Conservation (phyloP, 1,140 invertebrate species). For the Epicauta chinensis region DNA sequence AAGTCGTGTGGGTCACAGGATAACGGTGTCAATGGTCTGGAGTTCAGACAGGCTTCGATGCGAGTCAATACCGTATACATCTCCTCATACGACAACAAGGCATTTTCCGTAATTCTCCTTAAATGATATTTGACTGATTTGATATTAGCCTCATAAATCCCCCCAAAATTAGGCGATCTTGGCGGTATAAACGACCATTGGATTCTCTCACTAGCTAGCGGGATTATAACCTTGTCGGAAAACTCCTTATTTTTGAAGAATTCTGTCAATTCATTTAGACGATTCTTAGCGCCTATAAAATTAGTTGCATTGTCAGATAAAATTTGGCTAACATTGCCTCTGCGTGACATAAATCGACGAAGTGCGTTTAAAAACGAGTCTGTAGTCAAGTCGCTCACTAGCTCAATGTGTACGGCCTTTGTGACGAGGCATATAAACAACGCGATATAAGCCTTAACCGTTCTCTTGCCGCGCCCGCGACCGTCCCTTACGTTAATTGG, state of each 20-base stretch:
- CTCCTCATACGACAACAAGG: constrained; percentile 18
- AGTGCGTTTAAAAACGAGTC: background rate
- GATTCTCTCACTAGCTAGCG: background rate
- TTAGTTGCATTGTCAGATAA: background rate
- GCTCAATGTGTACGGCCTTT: no score
- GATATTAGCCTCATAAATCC: constrained; percentile 16
- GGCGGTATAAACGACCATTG: background rate
- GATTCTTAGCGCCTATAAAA: background rate
- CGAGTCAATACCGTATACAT: constrained; percentile 18
- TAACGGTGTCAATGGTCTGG: constrained; percentile 29
- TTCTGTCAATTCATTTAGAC: background rate
- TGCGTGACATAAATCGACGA: background rate
- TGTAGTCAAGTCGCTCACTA: background rate
- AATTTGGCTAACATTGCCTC: background rate
- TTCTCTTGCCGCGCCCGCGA: no score
- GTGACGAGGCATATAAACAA: no score
- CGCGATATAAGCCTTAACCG: no score
- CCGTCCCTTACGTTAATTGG: no score
- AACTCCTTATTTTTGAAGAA: constrained; percentile 3
- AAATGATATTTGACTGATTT: constrained; percentile 17
- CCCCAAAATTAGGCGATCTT: constrained; percentile 1
- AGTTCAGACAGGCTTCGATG: constrained; percentile 38
- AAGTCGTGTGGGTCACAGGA: constrained; percentile 25
- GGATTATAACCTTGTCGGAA: no score
- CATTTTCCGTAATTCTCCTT: constrained; percentile 8